Percentiles rank a stretch among this genome's conserved stretches.
Evolutionary conservation across 2,888 invertebrate genomes (phyloP).

Genomic region (Leptinotarsa tumamoca): DNA sequence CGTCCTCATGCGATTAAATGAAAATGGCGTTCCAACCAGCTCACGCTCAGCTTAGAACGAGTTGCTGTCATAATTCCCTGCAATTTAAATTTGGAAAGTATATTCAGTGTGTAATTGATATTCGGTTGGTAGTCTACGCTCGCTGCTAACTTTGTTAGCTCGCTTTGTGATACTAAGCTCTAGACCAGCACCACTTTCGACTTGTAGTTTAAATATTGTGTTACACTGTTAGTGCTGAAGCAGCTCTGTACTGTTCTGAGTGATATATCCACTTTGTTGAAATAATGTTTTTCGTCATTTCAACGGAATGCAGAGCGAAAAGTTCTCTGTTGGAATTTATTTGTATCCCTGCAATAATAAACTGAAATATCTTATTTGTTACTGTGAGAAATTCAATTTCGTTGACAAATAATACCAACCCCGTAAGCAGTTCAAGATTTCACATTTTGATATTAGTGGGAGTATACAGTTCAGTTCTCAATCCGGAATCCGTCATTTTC

Average conservation of each 20-base stretch:
- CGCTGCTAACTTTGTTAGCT: slow-evolving; percentile 38
- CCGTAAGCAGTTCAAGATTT: neutral
- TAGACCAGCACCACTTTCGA: slow-evolving; percentile 28
- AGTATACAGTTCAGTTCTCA: no score
- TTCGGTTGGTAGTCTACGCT: slow-evolving; percentile 45
- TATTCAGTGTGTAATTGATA: slow-evolving; percentile 52
- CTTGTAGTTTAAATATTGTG: slow-evolving; percentile 21
- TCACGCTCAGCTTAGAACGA: slow-evolving; percentile 26
- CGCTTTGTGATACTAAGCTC: slow-evolving; percentile 28
- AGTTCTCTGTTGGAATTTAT: neutral
- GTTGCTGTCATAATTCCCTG: slow-evolving; percentile 43
- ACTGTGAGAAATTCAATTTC: neutral
- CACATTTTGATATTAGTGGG: neutral
- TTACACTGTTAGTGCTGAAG: slow-evolving; percentile 20
- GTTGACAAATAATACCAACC: neutral
- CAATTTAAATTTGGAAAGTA: slow-evolving; percentile 48
- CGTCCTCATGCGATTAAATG: slow-evolving; percentile 19
- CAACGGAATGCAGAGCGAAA: neutral
- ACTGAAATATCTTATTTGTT: neutral
- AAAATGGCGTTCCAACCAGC: slow-evolving; percentile 20
- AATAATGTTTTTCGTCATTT: slow-evolving; percentile 6
- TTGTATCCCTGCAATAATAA: neutral
- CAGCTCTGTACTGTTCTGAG: neutral
- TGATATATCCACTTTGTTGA: slow-evolving; percentile 12
- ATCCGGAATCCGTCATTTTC: no score